Percentiles rank a stretch among this genome's conserved stretches.
Evolutionary conservation across 2,797 vertebrate species (phyloP).

Genomic region (Muscicapa striata): DNA sequence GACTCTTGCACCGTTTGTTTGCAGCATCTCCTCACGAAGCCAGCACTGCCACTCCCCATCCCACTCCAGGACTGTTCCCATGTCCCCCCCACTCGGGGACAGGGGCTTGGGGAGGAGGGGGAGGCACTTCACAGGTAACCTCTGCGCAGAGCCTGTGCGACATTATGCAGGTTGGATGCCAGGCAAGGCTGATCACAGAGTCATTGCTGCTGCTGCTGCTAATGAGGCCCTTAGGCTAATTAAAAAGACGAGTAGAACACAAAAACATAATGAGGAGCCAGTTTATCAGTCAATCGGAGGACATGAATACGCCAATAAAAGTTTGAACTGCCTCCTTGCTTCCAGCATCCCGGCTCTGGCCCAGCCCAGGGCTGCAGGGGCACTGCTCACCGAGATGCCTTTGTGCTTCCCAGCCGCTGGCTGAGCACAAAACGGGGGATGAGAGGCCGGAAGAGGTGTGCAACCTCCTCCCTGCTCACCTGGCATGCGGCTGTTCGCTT

Average conservation of each 20-base stretch:
- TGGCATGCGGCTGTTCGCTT: not conserved
- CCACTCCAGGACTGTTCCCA: not conserved
- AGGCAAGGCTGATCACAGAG: conserved; percentile 66
- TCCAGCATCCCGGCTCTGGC: not conserved
- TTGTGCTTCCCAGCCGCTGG: not conserved
- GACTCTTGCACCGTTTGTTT: not conserved
- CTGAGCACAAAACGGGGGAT: fast-evolving
- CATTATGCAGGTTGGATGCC: conserved; percentile 38
- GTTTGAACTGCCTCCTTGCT: conserved; percentile 30
- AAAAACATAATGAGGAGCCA: conserved; percentile 49
- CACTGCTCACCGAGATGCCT: not conserved
- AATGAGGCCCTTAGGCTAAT: conserved; percentile 67
- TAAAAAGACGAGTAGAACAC: conserved; percentile 44
- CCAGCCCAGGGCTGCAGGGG: not conserved
- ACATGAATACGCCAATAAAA: conserved; percentile 28
- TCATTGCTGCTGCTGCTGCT: conserved; percentile 52
- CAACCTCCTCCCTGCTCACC: not conserved
- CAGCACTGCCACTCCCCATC: not conserved
- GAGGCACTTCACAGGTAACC: not conserved
- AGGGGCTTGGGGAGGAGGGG: not conserved
- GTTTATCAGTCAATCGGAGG: conserved; percentile 51
- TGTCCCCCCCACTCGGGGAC: fast-evolving
- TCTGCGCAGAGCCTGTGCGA: not conserved
- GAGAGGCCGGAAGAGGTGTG: fast-evolving
- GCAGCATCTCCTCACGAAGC: not conserved